These are phyloP conservation scores for Halictus rubicundus DNA, from an alignment of 1,140 invertebrate species.

Conservation along the genomic window DNA sequence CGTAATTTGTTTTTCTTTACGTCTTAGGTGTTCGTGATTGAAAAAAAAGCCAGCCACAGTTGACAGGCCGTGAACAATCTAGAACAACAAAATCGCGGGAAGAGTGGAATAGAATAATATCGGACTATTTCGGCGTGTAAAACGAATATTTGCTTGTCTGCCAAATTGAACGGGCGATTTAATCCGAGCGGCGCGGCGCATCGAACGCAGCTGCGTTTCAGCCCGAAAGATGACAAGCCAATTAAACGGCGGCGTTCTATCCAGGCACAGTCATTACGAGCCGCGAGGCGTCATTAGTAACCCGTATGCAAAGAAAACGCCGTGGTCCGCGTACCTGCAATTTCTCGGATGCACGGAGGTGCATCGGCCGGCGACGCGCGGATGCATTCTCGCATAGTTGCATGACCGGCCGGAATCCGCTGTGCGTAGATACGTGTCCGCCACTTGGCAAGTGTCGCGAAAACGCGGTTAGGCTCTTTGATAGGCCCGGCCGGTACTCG, in stretches of 20 bases:
- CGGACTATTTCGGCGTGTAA: too few species aligned
- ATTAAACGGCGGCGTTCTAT: conserved; percentile 29
- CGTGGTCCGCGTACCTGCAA: not conserved
- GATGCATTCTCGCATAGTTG: conserved; percentile 13
- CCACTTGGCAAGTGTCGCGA: not conserved
- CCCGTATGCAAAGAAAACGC: not conserved
- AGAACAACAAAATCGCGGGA: too few species aligned
- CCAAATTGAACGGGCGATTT: conserved; percentile 44
- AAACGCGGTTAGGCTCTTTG: not conserved
- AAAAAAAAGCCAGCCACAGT: too few species aligned
- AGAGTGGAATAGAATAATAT: too few species aligned
- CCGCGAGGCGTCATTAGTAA: conserved; percentile 10
- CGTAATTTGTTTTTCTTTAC: too few species aligned
- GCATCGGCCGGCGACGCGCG: not conserved
- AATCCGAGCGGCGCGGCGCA: conserved; percentile 9
- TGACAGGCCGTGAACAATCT: too few species aligned
- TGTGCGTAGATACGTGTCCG: not conserved
- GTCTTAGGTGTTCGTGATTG: too few species aligned
- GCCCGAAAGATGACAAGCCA: conserved; percentile 25
- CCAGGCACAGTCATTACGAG: not conserved
- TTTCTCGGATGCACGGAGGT: not conserved
- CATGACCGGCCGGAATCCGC: not conserved
- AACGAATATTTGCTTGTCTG: conserved; percentile 6
- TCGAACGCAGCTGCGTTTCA: conserved; percentile 18
- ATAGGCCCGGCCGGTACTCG: too few species aligned